Conservation (phyloP, 2,888 invertebrate species). For the Andricus quercusramuli region DNA sequence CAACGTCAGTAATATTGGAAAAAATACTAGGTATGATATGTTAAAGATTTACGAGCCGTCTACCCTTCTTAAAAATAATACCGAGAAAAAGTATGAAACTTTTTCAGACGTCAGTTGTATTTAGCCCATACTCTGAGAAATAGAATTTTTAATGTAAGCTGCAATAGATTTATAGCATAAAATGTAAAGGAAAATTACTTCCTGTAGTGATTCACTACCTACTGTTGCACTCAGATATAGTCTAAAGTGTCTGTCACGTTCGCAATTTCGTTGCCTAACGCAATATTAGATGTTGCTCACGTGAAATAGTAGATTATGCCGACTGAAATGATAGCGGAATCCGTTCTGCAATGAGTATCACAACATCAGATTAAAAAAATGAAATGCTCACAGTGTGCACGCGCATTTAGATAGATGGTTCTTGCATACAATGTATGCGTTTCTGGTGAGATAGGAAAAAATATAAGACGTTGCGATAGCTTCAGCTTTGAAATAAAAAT, state of each 20-base stretch:
- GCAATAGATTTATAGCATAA: conserved; percentile 3
- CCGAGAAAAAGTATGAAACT: background rate
- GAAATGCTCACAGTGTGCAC: background rate
- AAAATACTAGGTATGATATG: too few relatives aligned
- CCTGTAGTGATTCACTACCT: background rate
- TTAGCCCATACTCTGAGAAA: background rate
- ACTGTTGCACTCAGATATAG: background rate
- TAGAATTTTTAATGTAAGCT: background rate
- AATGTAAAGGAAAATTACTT: conserved; percentile 1
- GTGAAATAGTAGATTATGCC: background rate
- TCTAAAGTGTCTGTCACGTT: background rate
- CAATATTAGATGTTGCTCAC: background rate
- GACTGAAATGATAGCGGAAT: background rate
- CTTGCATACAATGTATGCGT: background rate
- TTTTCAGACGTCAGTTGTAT: background rate
- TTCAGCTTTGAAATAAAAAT: too few relatives aligned
- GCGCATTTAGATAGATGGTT: background rate
- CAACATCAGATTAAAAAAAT: background rate
- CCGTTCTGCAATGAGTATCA: background rate
- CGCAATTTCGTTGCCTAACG: background rate
- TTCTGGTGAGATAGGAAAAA: too few relatives aligned
- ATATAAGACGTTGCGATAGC: too few relatives aligned
- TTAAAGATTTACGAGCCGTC: too few relatives aligned
- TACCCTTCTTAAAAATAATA: background rate
- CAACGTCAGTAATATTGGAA: too few relatives aligned